Conservation (phyloP, 2,113 vertebrate species). For the Rhodinocichla rosea region DNA sequence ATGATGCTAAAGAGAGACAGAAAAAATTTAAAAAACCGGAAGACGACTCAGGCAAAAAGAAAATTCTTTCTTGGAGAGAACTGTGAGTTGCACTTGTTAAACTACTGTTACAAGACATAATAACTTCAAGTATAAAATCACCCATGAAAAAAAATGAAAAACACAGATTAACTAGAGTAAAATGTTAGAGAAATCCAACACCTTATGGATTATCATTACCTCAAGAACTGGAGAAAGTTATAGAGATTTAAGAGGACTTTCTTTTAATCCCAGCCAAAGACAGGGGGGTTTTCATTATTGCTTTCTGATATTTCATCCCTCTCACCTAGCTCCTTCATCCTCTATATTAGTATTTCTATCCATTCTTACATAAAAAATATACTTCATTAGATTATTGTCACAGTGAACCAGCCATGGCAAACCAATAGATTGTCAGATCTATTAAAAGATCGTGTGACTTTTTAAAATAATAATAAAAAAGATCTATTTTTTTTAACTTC, state of each 20-base stretch:
- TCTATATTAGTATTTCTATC: neutral
- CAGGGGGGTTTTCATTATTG: neutral
- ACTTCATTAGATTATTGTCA: neutral
- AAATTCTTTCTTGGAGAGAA: neutral
- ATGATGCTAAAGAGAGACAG: neutral
- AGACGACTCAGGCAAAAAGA: neutral
- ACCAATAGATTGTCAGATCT: neutral
- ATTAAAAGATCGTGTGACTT: neutral
- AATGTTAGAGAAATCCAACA: neutral
- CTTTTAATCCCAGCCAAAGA: neutral
- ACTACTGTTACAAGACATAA: neutral
- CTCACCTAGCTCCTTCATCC: neutral
- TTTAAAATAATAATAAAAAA: neutral
- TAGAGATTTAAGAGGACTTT: neutral
- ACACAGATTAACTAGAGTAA: neutral
- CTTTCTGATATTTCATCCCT: neutral
- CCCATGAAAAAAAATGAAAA: neutral
- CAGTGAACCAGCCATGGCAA: neutral
- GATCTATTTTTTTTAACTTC: neutral
- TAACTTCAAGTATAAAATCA: neutral
- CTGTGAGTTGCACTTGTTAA: neutral
- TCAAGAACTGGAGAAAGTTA: neutral
- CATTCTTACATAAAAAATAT: neutral
- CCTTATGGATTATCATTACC: neutral
- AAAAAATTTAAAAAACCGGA: neutral